Base-by-base conservation (phyloP, 1,140 invertebrate species). In the Papilio aristodemus region DNA sequence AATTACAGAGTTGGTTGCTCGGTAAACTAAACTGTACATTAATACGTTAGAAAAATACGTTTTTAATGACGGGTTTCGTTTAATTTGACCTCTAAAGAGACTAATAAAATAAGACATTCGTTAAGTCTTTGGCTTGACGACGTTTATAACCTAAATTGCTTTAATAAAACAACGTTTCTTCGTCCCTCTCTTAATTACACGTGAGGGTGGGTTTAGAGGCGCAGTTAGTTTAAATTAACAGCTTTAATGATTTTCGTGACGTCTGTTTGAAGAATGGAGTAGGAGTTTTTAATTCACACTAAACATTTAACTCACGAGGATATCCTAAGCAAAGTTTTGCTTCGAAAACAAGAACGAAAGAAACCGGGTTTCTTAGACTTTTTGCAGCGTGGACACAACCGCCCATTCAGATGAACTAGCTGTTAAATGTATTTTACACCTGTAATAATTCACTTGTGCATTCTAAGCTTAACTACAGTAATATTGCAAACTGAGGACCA, bases 141-240 rank as follows among this genome's bases (percentile, higher is more conserved):
- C 72, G 41, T 73, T 70, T 73, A 73, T 73, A 39, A 17, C 38
- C 58, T 38, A 67, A 67, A 71, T 60, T 64, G 50, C 66, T 58
- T 68, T 66, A 69, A 73, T 71, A 73, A 73, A 73, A 70, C 68
- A 59, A 57, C 66, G 39, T 68, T 70, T 60, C 63, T 59, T 43
- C 63, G 60, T 19, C 36, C 41, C 46, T 54, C 50, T 59, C 19
- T 68, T 64, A 73, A 73, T 68, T 68, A 62, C 25, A 36, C 13
- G 25, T 50, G 17, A 64, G 59, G 25, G 68, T 14, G 60, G 19
- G 10, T 67, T 72, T 58, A 43, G n/a, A 14, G 17, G 14, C 37
- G 32, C 13, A 39, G 39, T 50, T 60, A 67, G 67, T 32, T 60
- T 22, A 54, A 46, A 54, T 54, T 54, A 54, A 54, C 43, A 22